Evolutionary conservation across 2,888 invertebrate species (phyloP), one percentile per base, ranked within the genome.

Genomic region (Resseliella maxima): DNA sequence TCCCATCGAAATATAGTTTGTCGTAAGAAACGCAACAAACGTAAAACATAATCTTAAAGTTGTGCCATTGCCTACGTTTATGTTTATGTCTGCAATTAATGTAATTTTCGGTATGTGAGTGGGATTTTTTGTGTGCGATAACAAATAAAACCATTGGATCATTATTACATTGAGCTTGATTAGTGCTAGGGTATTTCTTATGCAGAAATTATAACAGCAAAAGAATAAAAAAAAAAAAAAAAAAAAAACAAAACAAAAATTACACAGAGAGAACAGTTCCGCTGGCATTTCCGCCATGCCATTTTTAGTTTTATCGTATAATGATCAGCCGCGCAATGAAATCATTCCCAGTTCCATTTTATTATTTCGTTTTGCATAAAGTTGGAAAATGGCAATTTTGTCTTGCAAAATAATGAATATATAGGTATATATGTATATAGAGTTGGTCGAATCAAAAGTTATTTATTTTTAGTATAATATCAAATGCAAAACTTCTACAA

Each of bases 31-130:
- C 1, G 31, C 72, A 72, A 27, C 35, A 15, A 72, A 35, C 12
- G 24, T 24, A n/a, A 3, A 72, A 50, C 6, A 72, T 10, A 27
- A 31, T 72, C 72, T 72, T 72, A 31, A 72, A 72, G 1, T 72
- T 72, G 35, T 72, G 35, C 21, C 27, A 31, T 72, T 72, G 72
- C 72, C 35, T 27, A 35, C 72, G 72, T 72, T 72, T 72, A 72
- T 35, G 27, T 72, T 72, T 72, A 72, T 72, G 72, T 72, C 31
- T 31, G 72, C 72, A 72, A 72, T 72, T 72, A 72, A 72, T 72
- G 31, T 72, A 72, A 72, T 72, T 59, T 59, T 31, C 31, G 72
- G 72, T n/a, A 72, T 72, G 72, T 31, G 72, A 35, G 72, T 72
- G 72, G 72, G 31, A 1, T 59, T 72, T 72, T 72, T 31, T 72